A percentile compares a stretch with the other conserved stretches of the same genome.
Conservation (phyloP, 2,113 vertebrate genomes). For the Phalacrocorax pelagicus region DNA sequence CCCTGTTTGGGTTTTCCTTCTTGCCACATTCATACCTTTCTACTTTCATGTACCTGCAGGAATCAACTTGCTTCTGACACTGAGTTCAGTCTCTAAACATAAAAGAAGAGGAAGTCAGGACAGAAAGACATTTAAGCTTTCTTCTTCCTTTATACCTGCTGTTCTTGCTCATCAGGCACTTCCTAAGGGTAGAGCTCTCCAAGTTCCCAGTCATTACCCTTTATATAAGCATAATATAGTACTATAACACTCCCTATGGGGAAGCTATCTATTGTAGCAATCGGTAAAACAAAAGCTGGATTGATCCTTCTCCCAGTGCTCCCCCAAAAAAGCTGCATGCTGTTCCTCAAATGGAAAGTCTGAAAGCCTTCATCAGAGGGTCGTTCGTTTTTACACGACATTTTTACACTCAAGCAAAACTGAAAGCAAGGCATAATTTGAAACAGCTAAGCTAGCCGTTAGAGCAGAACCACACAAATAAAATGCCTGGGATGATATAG, state of each 20-base stretch:
- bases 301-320: conserved; percentile 34
- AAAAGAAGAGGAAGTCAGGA: conserved; percentile 50
- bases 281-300: conserved; percentile 62
- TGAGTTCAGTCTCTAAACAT: not conserved
- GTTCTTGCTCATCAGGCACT: not conserved
- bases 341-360: conserved; percentile 32
- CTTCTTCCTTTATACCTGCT: conserved; percentile 50
- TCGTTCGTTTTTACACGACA: not conserved
- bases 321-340: not conserved
- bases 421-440: conserved; percentile 49
- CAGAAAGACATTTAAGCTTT: conserved; percentile 17
- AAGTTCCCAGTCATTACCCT: conserved; percentile 56
- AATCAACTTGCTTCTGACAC: not conserved
- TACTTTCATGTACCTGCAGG: not conserved
- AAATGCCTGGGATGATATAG: conserved; percentile 34
- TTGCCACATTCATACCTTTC: not conserved
- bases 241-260: conserved; percentile 16
- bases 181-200: conserved; percentile 39
- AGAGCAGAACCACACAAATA: conserved; percentile 38
- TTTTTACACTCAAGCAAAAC: conserved; percentile 28
- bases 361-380: conserved; percentile 50
- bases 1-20: not conserved
- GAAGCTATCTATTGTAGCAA: conserved; percentile 41
- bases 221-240: conserved; percentile 49
- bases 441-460: not conserved